Conservation (phyloP, 2,797 vertebrate species). For the Tragopan temminckii region DNA sequence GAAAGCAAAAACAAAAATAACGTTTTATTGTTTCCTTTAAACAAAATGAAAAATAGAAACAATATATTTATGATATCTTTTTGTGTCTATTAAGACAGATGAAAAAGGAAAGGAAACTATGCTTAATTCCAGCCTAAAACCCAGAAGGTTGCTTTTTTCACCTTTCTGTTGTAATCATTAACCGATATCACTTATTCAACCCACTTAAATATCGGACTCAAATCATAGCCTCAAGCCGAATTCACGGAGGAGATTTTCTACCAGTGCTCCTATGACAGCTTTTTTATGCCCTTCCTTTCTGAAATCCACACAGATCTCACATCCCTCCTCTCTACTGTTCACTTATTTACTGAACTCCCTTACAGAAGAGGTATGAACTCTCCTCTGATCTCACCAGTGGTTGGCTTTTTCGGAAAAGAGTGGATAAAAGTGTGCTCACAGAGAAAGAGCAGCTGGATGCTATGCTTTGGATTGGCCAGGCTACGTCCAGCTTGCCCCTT, state of each 20-base stretch:
- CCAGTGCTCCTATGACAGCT: background rate
- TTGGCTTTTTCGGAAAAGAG: background rate
- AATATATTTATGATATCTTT: background rate
- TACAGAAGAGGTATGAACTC: background rate
- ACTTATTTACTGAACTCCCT: background rate
- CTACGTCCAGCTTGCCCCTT: background rate
- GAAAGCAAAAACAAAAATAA: background rate
- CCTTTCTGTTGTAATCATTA: background rate
- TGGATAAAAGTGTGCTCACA: background rate
- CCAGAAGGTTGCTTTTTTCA: background rate
- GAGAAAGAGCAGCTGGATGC: background rate
- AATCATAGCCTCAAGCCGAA: background rate
- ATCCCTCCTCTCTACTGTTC: background rate
- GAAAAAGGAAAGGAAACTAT: background rate
- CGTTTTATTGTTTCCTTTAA: background rate
- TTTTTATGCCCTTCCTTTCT: background rate
- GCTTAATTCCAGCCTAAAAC: background rate
- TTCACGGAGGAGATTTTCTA: background rate
- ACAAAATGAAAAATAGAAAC: background rate
- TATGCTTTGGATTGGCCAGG: background rate
- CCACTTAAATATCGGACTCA: background rate
- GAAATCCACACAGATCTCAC: background rate
- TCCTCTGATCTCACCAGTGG: background rate
- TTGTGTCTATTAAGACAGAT: background rate
- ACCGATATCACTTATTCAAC: fast-evolving